Percentiles rank a stretch among this genome's conserved stretches.
phyloP scores from a whole-genome alignment of 2,888 invertebrate species.

The Malacosoma neustria region DNA sequence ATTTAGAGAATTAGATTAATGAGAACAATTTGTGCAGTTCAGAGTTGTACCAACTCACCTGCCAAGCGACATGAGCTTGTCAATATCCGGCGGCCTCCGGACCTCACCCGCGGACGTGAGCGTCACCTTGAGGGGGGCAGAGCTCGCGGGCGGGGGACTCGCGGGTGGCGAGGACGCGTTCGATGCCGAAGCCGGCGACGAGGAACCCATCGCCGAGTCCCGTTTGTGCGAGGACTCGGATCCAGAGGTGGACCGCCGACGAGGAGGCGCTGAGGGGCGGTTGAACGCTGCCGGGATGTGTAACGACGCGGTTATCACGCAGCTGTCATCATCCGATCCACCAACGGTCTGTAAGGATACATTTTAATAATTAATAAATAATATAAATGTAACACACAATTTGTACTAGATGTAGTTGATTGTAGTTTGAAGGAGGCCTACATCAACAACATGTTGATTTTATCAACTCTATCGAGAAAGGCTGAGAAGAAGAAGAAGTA shows the following conservation, averaged over 20 bases:
- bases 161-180: constrained; percentile 63
- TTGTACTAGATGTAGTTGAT: too few species aligned
- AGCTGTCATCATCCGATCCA: constrained; percentile 76
- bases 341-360: constrained; percentile 65
- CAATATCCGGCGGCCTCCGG: constrained; percentile 54
- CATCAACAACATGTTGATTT: too few species aligned
- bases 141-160: constrained; percentile 27
- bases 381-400: too few species aligned
- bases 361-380: too few species aligned
- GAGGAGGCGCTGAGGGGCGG: constrained; percentile 31
- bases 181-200: constrained; percentile 35
- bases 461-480: too few species aligned
- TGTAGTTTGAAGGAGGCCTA: too few species aligned
- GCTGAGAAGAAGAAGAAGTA: too few species aligned
- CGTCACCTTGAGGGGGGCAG: constrained; percentile 61
- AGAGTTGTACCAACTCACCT: constrained; percentile 32
- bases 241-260: constrained; percentile 51
- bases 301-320: constrained; percentile 85
- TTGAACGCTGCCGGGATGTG: constrained; percentile 79
- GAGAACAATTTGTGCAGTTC: too few species aligned
- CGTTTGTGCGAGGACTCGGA: constrained; percentile 47
- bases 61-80: constrained; percentile 45
- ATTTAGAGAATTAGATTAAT: neutral
- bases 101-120: constrained; percentile 77
- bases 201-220: constrained; percentile 80